Base-by-base conservation (phyloP, 2,113 vertebrate species). In the Pleuronectes platessa region DNA sequence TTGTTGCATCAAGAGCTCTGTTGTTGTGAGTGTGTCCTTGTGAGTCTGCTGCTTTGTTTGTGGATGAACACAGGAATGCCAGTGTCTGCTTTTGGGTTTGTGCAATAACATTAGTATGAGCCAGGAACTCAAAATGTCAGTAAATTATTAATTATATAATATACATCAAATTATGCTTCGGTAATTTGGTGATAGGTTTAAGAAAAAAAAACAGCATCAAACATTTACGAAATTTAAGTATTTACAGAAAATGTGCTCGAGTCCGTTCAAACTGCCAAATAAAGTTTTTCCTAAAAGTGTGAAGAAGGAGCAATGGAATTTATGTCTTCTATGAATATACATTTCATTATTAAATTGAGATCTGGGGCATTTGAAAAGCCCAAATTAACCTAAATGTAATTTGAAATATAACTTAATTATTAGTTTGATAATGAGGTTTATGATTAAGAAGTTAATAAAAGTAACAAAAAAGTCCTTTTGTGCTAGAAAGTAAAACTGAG, bases 391-490 rank as follows among this genome's bases (percentile, higher is more conserved):
- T 70, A 83, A 92, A 92, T 91, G 79, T 92, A 92, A 92, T 91
- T 87, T 91, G 79, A 88, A 90, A 85, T 81, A 59, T 68, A 88
- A 89, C 81, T 93, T 92, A 92, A 93, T 93, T 94, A 93, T 93
- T 91, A 88, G 69, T 86, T 92, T 92, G 79, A 83, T 94, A 92
- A 92, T 93, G 90, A 94, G 90, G 82, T 92, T 91, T 68, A 92
- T 92, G 90, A 92, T 94, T 93, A 93, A 92, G 86, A 86, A 93
- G 90, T 89, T 94, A 91, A 92, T 92, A 89, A 90, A 92, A 88
- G 87, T 86, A 88, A 90, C 74, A 86, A 80, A 88, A 37, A 87
- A 78, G 60, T 76, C 69, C 68, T 86, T 82, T 56, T 75, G 70
- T 72, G 65, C 54, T 3, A 61, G 63, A 82, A 85, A 90, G 81